Conservation (phyloP, 2,888 invertebrate species). For the Dyspetes luteomarginatus region DNA sequence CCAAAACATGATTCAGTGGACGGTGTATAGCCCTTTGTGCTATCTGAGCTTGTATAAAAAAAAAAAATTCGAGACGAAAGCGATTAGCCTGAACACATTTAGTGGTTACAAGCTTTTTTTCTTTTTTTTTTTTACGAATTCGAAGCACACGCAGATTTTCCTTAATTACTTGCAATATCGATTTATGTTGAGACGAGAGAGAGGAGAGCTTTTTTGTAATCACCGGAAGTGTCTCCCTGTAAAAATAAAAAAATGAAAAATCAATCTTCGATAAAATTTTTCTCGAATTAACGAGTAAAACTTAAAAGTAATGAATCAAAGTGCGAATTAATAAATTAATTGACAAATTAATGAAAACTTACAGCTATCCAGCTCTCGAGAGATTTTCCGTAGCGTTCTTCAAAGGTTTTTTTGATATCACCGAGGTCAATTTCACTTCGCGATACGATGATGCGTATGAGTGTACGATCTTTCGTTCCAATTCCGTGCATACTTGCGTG, state of each 20-base stretch:
- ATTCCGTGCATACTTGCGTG: slow-evolving; percentile 96
- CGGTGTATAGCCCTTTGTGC: slow-evolving; percentile 44
- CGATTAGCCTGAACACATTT: slow-evolving; percentile 77
- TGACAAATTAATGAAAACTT: slow-evolving; percentile 82
- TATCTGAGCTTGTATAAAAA: slow-evolving; percentile 52
- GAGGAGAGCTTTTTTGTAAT: slow-evolving; percentile 95
- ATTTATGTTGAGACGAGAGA: slow-evolving; percentile 89
- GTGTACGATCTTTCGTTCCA: slow-evolving; percentile 95
- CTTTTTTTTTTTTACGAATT: slow-evolving; percentile 43
- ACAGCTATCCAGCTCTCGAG: slow-evolving; percentile 94
- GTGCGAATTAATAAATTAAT: neutral
- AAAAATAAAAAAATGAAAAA: slow-evolving; percentile 82
- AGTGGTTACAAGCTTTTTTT: slow-evolving; percentile 60
- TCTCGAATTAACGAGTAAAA: neutral
- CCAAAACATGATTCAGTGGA: slow-evolving; percentile 40
- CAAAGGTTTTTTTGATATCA: slow-evolving; percentile 96
- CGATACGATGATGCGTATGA: slow-evolving; percentile 96
- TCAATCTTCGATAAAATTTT: slow-evolving; percentile 27
- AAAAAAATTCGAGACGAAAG: slow-evolving; percentile 75
- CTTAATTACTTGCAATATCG: neutral
- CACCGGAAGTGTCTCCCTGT: slow-evolving; percentile 96
- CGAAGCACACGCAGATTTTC: slow-evolving; percentile 60
- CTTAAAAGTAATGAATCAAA: neutral
- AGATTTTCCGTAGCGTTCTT: slow-evolving; percentile 91
- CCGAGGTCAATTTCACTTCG: slow-evolving; percentile 96